Percentiles rank a stretch among this genome's conserved stretches.
phyloP scores from a whole-genome alignment of 2,797 vertebrate species.

The Manis pentadactyla region DNA sequence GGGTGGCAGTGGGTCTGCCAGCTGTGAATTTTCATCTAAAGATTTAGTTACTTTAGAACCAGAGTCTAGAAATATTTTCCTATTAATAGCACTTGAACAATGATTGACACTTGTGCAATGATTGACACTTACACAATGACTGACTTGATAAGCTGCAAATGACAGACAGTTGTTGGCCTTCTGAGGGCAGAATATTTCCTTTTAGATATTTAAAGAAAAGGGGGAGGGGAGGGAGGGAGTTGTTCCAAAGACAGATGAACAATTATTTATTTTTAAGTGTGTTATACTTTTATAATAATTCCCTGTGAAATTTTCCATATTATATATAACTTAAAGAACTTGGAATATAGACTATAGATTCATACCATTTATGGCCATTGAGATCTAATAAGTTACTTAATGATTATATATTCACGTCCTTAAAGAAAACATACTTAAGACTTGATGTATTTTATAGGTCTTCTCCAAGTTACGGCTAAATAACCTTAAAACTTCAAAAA shows the following conservation, averaged over 20 bases:
- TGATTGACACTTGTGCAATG: no score
- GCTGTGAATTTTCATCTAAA: background rate
- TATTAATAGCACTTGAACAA: no score
- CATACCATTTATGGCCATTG: no score
- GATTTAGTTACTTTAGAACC: background rate
- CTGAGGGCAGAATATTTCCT: background rate
- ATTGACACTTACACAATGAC: rapidly evolving
- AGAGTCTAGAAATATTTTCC: background rate
- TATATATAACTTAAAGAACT: background rate
- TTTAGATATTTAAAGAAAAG: background rate
- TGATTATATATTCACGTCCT: background rate
- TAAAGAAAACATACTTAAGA: background rate
- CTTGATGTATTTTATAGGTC: background rate
- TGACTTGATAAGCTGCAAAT: no score
- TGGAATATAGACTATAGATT: background rate
- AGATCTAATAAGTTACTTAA: background rate
- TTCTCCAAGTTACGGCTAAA: background rate
- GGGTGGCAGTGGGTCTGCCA: background rate
- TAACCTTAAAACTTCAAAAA: background rate
- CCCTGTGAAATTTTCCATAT: background rate
- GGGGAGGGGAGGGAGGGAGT: no score
- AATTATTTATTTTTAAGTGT: background rate
- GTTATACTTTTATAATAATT: background rate
- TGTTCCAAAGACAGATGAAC: background rate
- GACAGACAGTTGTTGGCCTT: rapidly evolving